Base-by-base conservation (phyloP, 2,888 invertebrate species). In the Neuroscelio doddi region DNA sequence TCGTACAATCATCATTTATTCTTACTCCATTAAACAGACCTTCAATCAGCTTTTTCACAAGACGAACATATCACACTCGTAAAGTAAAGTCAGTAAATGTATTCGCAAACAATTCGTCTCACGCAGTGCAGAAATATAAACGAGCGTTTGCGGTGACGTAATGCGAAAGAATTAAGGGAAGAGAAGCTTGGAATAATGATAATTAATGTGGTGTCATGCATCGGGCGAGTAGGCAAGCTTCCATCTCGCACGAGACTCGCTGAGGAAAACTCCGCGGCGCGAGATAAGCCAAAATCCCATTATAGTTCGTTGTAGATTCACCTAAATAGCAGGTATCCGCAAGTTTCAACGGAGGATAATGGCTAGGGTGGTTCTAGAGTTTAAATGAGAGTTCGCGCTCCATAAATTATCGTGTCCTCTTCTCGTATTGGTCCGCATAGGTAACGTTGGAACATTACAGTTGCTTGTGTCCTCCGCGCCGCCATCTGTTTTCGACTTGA, bases 281-380 rank as follows among this genome's bases (percentile, higher is more conserved):
- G 56, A 78, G 81, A 81, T 81, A 80, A 81, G 76, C 80, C 70
- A 68, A 78, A 82, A 81, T 74, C 80, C 80, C 76, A 81, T 80
- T 81, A 81, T 73, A 75, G 75, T 78, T 78, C 70, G 76, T 75
- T 73, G 76, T 76, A 76, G 76, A 78, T 78, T 75, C 71, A 61
- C 75, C 68, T 64, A 69, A 64, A 67, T 66, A 64, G 64, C 56
- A 52, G 36, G 67, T 68, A 71, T 73, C 69, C 69, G 70, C 67
- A 72, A 74, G 73, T 74, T 74, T 70, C 61, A 67, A 61, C 68
- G 50, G 62, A 55, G 63, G 71, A 77, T 79, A 79, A 79, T 76
- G 72, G 71, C 72, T 71, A 62, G 64, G 74, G 64, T 66, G 69
- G 69, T 72, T 77, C 66, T 70, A 61, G 75, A 78, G 76, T 79